Percentiles rank a stretch among this genome's conserved stretches.
Conservation (phyloP, 2,113 vertebrate species). For the Erythrocercus mccallii region DNA sequence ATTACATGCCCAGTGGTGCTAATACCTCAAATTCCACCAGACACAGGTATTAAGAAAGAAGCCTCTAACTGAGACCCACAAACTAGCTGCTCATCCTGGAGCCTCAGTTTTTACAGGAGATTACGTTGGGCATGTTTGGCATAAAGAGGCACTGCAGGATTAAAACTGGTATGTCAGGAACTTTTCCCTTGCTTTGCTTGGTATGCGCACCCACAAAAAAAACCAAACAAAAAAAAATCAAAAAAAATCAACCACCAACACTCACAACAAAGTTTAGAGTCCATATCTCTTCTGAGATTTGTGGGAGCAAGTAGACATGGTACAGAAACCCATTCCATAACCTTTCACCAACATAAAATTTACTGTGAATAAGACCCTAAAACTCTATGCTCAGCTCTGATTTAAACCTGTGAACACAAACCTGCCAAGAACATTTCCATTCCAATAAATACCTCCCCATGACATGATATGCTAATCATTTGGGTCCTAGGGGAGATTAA, state of each 20-base stretch:
- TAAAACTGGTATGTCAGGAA: background rate
- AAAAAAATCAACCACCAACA: background rate
- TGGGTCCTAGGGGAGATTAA: background rate
- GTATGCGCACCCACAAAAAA: accelerated
- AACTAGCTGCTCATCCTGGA: background rate
- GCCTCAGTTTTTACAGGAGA: background rate
- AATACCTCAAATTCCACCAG: background rate
- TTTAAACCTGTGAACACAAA: slow-evolving; percentile 54
- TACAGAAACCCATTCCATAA: slow-evolving; percentile 52
- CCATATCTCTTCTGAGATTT: slow-evolving; percentile 26
- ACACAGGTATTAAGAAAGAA: background rate
- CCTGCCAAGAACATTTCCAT: slow-evolving; percentile 44
- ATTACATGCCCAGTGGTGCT: background rate
- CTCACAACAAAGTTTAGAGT: background rate
- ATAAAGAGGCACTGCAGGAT: background rate
- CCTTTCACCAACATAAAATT: slow-evolving; percentile 62
- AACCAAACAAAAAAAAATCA: no score
- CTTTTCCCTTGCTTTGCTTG: background rate
- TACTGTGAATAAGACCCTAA: slow-evolving; percentile 56
- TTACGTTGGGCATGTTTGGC: accelerated
- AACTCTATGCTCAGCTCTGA: slow-evolving; percentile 44
- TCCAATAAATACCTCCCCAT: slow-evolving; percentile 57
- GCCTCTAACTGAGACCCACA: background rate
- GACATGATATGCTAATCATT: slow-evolving; percentile 42
- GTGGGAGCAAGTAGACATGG: background rate